A percentile compares a stretch with the other conserved stretches of the same genome.
Evolutionary conservation across 2,797 vertebrate species (phyloP).

Genomic region (Onychomys torridus): DNA sequence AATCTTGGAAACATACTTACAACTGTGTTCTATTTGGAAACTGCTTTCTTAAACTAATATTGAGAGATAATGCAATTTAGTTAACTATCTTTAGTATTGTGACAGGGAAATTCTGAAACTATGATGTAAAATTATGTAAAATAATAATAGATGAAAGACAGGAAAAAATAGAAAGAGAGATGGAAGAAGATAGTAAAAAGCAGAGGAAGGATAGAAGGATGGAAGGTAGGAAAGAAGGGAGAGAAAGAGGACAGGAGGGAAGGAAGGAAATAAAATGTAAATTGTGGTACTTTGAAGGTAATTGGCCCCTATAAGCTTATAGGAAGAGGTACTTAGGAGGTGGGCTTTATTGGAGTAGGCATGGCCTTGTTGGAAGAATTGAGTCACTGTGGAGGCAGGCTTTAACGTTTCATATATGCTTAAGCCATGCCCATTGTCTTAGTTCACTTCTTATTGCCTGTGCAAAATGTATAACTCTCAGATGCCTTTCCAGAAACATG

Average conservation of each 20-base stretch:
- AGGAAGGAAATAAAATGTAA: neutral
- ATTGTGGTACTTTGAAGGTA: too few species aligned
- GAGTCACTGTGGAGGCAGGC: too few species aligned
- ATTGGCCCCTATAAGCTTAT: too few species aligned
- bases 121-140: neutral
- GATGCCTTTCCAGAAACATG: neutral
- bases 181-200: neutral
- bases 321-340: too few species aligned
- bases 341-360: too few species aligned
- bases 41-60: neutral
- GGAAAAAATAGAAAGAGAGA: neutral
- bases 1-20: neutral
- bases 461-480: neutral
- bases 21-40: neutral
- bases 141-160: neutral
- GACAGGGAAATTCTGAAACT: neutral
- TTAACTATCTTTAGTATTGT: neutral
- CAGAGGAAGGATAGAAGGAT: too few species aligned
- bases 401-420: too few species aligned
- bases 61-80: neutral
- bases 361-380: too few species aligned
- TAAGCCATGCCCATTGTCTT: too few species aligned
- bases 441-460: too few species aligned
- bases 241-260: neutral
- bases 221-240: neutral